Base-by-base conservation (phyloP, 2,113 vertebrate species). In the Engraulis encrasicolus region DNA sequence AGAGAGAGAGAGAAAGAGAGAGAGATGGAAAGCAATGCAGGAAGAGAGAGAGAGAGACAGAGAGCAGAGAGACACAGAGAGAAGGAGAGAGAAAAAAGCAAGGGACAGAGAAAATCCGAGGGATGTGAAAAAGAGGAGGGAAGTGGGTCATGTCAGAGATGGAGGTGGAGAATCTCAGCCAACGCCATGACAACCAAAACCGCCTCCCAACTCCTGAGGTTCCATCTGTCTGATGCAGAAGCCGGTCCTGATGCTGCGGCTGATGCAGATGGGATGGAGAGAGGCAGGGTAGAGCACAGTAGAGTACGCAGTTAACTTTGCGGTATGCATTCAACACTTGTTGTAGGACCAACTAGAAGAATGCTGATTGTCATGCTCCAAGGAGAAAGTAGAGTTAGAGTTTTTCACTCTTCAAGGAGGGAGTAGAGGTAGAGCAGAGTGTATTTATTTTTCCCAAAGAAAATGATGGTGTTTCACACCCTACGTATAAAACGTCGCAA, bases 111-210 rank as follows among this genome's bases (percentile, higher is more conserved):
- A 19, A 1, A 4, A 3, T 1, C 2, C 4, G 49, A 20, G 17
- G 52, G 19, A n/a, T n/a, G n/a, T n/a, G n/a, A n/a, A n/a, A n/a
- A n/a, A n/a, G 52, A 20, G 66, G 0, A 23, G 37, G 14, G 58
- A 74, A 74, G 27, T 74, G 66, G 31, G 66, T 74, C 66, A 74
- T 74, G 66, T 74, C 66, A 74, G 27, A 31, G 27, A 74, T n/a
- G n/a, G 66, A 14, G 66, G 27, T 74, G 66, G 66, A 74, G 66
- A 74, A 83, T 80, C 82, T 78, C 31, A 34, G 27, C n/a, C n/a
- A n/a, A n/a, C 66, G 14, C 27, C 66, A 74, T 74, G 66, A 74
- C 66, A 74, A 84, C 79, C 79, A 81, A 23, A 74, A 27, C 66
- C 27, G 7, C 66, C 66, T 36, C 66, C 27, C 2, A 74, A 31